Evolutionary conservation across 2,888 invertebrate genomes (phyloP).

Genomic region (Mycogona germanica): DNA sequence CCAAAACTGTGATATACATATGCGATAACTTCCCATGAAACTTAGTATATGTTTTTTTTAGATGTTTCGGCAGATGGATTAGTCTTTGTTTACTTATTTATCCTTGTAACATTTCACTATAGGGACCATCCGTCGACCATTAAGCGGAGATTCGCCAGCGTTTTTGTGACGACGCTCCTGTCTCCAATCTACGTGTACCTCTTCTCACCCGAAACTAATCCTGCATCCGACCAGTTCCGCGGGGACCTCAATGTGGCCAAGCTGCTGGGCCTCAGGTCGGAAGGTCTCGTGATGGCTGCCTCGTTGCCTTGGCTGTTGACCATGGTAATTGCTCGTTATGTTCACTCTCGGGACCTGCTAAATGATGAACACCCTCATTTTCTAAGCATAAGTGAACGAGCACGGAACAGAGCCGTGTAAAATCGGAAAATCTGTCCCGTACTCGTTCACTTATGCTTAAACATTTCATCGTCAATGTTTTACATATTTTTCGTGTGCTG

Average conservation of each 20-base stretch:
- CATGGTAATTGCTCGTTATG: conserved; percentile 33
- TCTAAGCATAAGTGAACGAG: too few species aligned
- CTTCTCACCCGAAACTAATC: background rate
- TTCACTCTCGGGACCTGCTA: too few species aligned
- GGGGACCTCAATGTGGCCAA: background rate
- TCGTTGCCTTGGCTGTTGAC: conserved; percentile 64
- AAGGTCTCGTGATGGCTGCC: conserved; percentile 59
- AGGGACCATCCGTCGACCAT: conserved; percentile 16
- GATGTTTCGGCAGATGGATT: background rate
- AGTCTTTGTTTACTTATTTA: conserved; percentile 8
- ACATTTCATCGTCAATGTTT: too few species aligned
- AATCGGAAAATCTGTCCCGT: too few species aligned
- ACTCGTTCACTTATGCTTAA: too few species aligned
- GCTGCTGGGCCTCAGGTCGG: conserved; percentile 53
- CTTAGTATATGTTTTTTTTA: conserved; percentile 2
- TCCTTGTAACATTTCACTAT: background rate
- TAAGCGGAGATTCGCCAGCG: conserved; percentile 15
- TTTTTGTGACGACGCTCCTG: conserved; percentile 10
- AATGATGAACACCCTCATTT: too few species aligned
- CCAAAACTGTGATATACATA: too few species aligned
- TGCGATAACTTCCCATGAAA: too few species aligned
- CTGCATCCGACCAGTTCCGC: too few species aligned
- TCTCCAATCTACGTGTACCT: conserved; percentile 15
- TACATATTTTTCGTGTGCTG: too few species aligned
- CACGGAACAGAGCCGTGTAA: too few species aligned